phyloP scores from a whole-genome alignment of 2,113 vertebrate species.

The Apteryx owenii region DNA sequence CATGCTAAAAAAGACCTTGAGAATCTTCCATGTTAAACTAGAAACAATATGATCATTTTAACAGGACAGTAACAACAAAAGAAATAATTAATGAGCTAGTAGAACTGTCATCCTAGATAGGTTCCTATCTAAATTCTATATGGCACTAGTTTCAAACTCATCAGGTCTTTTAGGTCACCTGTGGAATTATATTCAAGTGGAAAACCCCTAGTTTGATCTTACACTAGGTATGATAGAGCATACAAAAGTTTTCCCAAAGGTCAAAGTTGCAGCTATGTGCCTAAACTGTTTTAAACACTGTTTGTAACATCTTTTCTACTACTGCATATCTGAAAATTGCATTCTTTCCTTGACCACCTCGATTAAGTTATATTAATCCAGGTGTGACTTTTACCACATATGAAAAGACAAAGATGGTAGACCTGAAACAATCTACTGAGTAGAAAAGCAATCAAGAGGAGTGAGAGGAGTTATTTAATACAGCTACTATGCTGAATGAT shows the following conservation, averaged over 20 bases:
- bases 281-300: fast-evolving
- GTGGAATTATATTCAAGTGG: background rate
- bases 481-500: background rate
- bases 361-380: background rate
- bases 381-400: background rate
- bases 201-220: background rate
- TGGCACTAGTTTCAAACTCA: background rate
- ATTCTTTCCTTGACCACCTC: fast-evolving
- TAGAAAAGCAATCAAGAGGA: background rate
- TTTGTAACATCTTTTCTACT: background rate
- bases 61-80: background rate
- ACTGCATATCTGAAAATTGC: background rate
- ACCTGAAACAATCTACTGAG: background rate
- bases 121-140: background rate
- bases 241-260: background rate
- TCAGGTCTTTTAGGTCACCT: background rate
- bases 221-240: background rate
- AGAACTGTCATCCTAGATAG: background rate
- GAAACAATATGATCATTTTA: background rate
- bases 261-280: background rate
- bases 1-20: background rate
- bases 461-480: background rate
- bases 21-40: background rate
- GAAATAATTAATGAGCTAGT: background rate
- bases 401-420: background rate